These are phyloP conservation scores for Sphecodes monilicornis DNA, from an alignment of 2,888 invertebrate species.

Conservation along the genomic window DNA sequence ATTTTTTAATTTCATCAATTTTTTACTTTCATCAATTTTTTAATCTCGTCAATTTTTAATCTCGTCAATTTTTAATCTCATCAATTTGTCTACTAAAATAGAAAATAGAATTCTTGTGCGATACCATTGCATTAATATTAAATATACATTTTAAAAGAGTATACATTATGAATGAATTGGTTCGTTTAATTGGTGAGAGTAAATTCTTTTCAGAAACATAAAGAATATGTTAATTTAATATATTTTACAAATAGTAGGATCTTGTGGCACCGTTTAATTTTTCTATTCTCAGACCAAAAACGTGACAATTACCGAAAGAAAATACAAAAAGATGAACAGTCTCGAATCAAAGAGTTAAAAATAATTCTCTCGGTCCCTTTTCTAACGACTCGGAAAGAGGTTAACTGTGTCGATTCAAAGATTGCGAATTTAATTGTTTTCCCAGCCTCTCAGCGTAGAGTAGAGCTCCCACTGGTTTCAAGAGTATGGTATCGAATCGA, in stretches of 20 bases:
- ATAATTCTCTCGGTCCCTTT: background rate
- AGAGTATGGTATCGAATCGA: background rate
- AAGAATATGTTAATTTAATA: too few relatives aligned
- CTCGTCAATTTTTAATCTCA: too few relatives aligned
- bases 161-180: too few relatives aligned
- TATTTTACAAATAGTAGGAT: background rate
- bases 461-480: background rate
- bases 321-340: background rate
- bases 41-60: too few relatives aligned
- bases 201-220: too few relatives aligned
- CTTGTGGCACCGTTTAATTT: background rate
- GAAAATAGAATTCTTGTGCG: too few relatives aligned
- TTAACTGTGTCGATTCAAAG: background rate
- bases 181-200: too few relatives aligned
- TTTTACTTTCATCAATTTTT: too few relatives aligned
- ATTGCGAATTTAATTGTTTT: background rate
- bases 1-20: too few relatives aligned
- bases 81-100: too few relatives aligned
- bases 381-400: background rate
- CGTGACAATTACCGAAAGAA: background rate
- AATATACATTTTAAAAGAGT: too few relatives aligned
- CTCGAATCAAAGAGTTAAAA: background rate
- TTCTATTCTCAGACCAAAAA: background rate
- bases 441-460: background rate
- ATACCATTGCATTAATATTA: too few relatives aligned